These are phyloP conservation scores for Chrysolina haemoptera DNA, from an alignment of 2,888 invertebrate species.

Conservation along the genomic window DNA sequence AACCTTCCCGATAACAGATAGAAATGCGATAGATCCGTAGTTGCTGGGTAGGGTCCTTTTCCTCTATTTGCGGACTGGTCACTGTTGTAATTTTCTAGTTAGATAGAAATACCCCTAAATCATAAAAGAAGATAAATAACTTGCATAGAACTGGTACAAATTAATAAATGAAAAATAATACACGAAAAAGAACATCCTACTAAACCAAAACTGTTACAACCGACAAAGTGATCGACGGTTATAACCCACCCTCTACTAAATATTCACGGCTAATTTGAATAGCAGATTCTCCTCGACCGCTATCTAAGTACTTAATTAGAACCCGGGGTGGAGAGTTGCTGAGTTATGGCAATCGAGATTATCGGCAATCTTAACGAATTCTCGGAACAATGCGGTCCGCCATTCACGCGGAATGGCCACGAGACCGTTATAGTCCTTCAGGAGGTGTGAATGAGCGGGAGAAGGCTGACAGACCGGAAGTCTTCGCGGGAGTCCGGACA, in stretches of 20 bases:
- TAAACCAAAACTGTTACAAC: not conserved
- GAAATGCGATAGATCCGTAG: too few relatives aligned
- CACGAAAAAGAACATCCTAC: conserved; percentile 5
- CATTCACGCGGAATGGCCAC: conserved; percentile 49
- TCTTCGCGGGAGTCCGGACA: conserved; percentile 51
- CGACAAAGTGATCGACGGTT: conserved; percentile 39
- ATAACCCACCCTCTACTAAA: conserved; percentile 58
- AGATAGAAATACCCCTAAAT: too few relatives aligned
- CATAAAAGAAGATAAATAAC: too few relatives aligned
- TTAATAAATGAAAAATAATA: too few relatives aligned
- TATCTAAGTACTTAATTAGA: conserved; percentile 66
- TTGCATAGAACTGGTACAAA: too few relatives aligned
- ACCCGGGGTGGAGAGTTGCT: conserved; percentile 59
- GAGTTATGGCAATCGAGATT: conserved; percentile 65
- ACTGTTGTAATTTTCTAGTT: too few relatives aligned
- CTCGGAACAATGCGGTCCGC: conserved; percentile 61
- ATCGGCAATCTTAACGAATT: conserved; percentile 67
- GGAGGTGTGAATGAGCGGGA: conserved; percentile 58
- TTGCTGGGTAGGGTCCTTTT: too few relatives aligned
- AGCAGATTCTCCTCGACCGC: conserved; percentile 62
- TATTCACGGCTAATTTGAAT: conserved; percentile 66
- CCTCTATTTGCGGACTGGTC: too few relatives aligned
- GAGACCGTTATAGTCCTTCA: conserved; percentile 57
- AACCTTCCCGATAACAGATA: too few relatives aligned
- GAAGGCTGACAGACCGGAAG: conserved; percentile 59